These are phyloP conservation scores for Gobionotothen gibberifrons DNA, from an alignment of 2,797 vertebrate genomes.

Conservation along the genomic window DNA sequence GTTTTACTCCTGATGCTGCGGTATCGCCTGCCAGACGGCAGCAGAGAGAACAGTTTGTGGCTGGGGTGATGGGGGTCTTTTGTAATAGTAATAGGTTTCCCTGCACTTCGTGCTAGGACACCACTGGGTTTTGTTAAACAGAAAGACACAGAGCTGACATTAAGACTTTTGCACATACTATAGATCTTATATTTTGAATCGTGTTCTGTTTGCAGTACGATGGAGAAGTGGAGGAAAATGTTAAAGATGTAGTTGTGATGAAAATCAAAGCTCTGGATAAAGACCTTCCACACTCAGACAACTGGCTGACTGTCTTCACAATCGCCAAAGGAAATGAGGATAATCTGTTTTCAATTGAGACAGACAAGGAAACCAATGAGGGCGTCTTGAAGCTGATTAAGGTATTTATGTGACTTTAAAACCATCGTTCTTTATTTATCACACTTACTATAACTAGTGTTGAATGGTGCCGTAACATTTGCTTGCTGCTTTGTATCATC, in stretches of 20 bases:
- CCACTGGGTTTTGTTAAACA: no score
- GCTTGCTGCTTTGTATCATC: constrained; percentile 11
- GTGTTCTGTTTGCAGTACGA: constrained; percentile 82
- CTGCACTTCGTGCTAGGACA: no score
- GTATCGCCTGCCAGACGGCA: no score
- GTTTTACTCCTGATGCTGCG: no score
- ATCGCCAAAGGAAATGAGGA: constrained; percentile 90
- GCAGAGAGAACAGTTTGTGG: no score
- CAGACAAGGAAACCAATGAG: constrained; percentile 90
- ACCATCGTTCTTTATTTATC: neutral
- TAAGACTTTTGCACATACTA: no score
- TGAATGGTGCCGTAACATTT: neutral
- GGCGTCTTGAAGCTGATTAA: constrained; percentile 92
- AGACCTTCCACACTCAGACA: constrained; percentile 88
- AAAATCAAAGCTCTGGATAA: constrained; percentile 88
- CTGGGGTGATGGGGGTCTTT: no score
- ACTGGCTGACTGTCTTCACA: constrained; percentile 89
- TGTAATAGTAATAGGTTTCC: no score
- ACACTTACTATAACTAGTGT: neutral
- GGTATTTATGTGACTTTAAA: constrained; percentile 75
- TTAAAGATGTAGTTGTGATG: constrained; percentile 86
- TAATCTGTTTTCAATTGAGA: constrained; percentile 87
- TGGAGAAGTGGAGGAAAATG: constrained; percentile 89
- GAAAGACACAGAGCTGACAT: no score
- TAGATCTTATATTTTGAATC: no score